Conservation (phyloP, 2,797 vertebrate species). For the Micrastur ruficollis region DNA sequence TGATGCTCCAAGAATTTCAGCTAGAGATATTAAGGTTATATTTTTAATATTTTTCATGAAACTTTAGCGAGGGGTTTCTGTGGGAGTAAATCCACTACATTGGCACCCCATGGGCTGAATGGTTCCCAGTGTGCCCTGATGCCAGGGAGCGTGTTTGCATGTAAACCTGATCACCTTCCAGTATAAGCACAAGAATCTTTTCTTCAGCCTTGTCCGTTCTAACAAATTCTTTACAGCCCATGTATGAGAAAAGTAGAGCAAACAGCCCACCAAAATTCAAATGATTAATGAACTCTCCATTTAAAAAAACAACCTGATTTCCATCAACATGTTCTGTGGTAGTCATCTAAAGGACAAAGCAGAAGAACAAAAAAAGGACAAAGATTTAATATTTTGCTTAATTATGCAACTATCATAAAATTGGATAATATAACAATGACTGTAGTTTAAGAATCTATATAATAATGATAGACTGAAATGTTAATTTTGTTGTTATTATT, state of each 20-base stretch:
- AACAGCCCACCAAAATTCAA: not conserved
- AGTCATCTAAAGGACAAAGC: not conserved
- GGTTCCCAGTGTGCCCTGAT: rapidly evolving
- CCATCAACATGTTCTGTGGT: rapidly evolving
- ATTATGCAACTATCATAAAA: not conserved
- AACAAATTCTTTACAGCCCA: not conserved
- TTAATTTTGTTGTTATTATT: not conserved
- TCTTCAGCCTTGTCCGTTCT: not conserved
- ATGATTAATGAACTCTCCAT: not conserved
- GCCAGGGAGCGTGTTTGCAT: not conserved
- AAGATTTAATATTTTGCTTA: not conserved
- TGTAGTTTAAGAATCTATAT: not conserved
- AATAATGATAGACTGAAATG: not conserved
- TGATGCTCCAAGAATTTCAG: not conserved
- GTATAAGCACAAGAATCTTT: rapidly evolving
- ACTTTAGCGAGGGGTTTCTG: not conserved
- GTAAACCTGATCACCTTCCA: not conserved
- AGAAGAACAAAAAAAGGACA: not conserved
- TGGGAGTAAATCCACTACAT: not conserved
- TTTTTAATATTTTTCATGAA: not conserved
- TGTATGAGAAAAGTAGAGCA: not conserved
- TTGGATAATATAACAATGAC: not conserved
- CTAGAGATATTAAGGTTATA: not conserved
- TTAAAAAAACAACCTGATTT: not conserved
- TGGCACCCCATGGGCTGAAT: rapidly evolving